Evolutionary conservation across 2,888 invertebrate genomes (phyloP).

Genomic region (Pseudolycoriella hygida): DNA sequence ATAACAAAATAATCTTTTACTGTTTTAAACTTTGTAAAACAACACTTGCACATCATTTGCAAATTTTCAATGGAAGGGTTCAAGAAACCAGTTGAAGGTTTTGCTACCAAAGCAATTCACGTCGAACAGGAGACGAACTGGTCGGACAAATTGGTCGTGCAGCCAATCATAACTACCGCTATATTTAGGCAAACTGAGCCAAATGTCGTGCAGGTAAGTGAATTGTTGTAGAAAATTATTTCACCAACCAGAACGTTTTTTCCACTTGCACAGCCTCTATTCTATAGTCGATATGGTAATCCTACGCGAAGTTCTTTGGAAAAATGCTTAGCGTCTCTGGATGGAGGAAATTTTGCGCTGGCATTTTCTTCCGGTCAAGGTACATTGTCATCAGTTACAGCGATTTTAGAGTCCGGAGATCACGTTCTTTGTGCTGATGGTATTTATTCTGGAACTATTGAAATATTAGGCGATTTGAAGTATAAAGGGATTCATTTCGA

Average conservation of each 20-base stretch:
- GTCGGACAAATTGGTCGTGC: constrained; percentile 68
- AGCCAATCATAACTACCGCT: constrained; percentile 78
- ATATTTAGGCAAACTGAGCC: constrained; percentile 85
- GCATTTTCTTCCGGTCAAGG: constrained; percentile 84
- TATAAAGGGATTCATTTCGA: constrained; percentile 50
- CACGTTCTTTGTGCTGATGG: constrained; percentile 84
- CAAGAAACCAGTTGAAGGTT: constrained; percentile 43
- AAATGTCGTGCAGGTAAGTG: constrained; percentile 23
- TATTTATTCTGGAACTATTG: constrained; percentile 85
- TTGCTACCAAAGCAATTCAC: constrained; percentile 84
- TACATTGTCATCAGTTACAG: constrained; percentile 55
- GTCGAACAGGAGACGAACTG: constrained; percentile 82
- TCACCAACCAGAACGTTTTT: not conserved
- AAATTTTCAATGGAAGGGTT: constrained; percentile 19
- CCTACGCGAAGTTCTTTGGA: constrained; percentile 82
- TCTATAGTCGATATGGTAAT: constrained; percentile 62
- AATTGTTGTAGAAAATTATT: not conserved
- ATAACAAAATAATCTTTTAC: too few relatives aligned
- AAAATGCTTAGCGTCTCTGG: constrained; percentile 74
- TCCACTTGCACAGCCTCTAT: not conserved
- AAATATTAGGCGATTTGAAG: constrained; percentile 47
- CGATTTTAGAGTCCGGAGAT: constrained; percentile 67
- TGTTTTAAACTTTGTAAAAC: too few relatives aligned
- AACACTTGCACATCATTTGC: too few relatives aligned
- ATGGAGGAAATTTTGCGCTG: constrained; percentile 69